Percentiles rank a stretch among this genome's conserved stretches.
Conservation (phyloP, 2,888 invertebrate genomes). For the Drosophila anomalata region DNA sequence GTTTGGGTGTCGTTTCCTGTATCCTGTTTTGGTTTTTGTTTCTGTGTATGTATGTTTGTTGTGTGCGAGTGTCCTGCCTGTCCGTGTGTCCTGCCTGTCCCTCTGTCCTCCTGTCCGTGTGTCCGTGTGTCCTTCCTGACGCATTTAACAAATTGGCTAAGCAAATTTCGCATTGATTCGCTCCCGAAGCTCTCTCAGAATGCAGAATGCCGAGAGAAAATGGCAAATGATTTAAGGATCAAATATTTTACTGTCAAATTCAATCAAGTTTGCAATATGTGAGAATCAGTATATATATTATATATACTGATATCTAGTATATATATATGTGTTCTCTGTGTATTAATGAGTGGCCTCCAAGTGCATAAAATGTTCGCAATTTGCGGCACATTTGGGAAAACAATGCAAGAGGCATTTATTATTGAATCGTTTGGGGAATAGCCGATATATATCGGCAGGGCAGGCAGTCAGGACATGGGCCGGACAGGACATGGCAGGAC, state of each 20-base stretch:
- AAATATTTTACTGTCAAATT: constrained; percentile 57
- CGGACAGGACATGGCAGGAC: background rate
- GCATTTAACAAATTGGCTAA: constrained; percentile 55
- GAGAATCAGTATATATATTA: background rate
- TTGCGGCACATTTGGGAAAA: constrained; percentile 42
- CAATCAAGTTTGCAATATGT: constrained; percentile 47
- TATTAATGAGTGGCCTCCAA: constrained; percentile 52
- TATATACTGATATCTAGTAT: background rate
- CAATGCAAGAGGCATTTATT: constrained; percentile 48
- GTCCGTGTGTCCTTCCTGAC: constrained; percentile 13
- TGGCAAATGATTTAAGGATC: constrained; percentile 49
- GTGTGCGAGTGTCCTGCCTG: background rate
- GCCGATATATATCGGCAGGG: background rate
- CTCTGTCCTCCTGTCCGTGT: constrained; percentile 3
- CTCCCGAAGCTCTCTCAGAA: constrained; percentile 36
- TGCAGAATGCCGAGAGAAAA: constrained; percentile 11
- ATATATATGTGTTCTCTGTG: background rate
- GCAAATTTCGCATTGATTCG: constrained; percentile 52
- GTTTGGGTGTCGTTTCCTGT: background rate
- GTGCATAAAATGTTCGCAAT: constrained; percentile 48
- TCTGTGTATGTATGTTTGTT: background rate
- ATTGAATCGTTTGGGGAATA: constrained; percentile 43
- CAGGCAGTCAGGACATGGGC: background rate
- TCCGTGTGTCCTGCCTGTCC: constrained; percentile 12
- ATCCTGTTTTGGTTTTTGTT: constrained; percentile 15